Evolutionary conservation across 2,888 invertebrate genomes (phyloP), one percentile per base, ranked within the genome.

Genomic region (Melanotus villosus): DNA sequence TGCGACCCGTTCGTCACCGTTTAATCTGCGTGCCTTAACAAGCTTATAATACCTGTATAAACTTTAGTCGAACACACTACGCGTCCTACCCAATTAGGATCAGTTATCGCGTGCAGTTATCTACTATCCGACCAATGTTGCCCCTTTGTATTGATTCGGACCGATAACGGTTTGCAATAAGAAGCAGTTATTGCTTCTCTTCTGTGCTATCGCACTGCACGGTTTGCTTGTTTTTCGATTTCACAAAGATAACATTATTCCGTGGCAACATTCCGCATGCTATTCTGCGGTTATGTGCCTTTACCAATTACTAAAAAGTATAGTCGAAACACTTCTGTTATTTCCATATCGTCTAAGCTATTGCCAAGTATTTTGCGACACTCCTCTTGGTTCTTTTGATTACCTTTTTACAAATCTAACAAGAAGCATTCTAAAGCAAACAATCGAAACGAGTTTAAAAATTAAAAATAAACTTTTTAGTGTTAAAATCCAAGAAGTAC

Each of bases 61-160:
- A 66, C 65, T 71, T 71, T 21, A 21, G 32, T 60, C 32, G 52
- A 50, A 41, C 67, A 68, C 66, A 72, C 65, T 63, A 65, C 64
- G 64, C 71, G 68, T 71, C 71, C 64, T 62, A 72, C 72, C 72
- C 73, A 73, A 75, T 75, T 75, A 75, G 70, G 63, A 59, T 72
- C 63, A 68, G 62, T 64, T 67, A 63, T 68, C 63, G 57, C 57
- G 47, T 57, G 54, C 41, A 56, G 57, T 56, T 50, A 68, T 67
- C 54, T 67, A 54, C 45, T 54, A 30, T 62, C 34, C 52, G 21
- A 45, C 56, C 32, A 50, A 41, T 59, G 52, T 59, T 57, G 32
- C 65, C 52, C 30, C 62, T 52, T 63, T 52, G 30, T 54, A 63
- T 63, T 36, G 52, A 38, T 63, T 52, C 41, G 19, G 26, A 34